A percentile compares a stretch with the other conserved stretches of the same genome.
These are phyloP conservation scores for Rhynchonycteris naso DNA, from an alignment of 2,797 vertebrate genomes.

Conservation along the genomic window DNA sequence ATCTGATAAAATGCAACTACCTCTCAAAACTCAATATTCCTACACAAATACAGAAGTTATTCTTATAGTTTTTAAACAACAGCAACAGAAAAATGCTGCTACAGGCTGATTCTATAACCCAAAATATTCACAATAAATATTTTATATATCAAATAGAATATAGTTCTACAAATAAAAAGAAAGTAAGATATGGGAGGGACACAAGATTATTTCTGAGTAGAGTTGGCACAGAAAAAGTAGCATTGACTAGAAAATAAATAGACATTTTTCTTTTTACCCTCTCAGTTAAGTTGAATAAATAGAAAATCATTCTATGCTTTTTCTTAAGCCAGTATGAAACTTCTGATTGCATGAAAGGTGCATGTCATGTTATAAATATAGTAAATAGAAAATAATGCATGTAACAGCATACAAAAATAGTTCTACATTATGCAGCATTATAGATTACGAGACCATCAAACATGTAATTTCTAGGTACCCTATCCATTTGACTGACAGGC, in stretches of 20 bases:
- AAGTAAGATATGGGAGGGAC: slow-evolving; percentile 14
- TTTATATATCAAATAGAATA: slow-evolving; percentile 22
- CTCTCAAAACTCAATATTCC: slow-evolving; percentile 28
- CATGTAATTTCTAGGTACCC: not conserved
- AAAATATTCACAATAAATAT: not conserved
- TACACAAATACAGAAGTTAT: not conserved
- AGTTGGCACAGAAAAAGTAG: not conserved
- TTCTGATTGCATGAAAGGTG: not conserved
- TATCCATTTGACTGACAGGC: not conserved
- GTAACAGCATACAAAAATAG: not conserved
- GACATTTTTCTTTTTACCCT: not conserved
- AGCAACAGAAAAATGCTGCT: not conserved
- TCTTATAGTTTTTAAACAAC: slow-evolving; percentile 16
- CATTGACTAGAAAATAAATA: slow-evolving; percentile 16
- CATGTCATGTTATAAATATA: not conserved
- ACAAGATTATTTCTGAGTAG: slow-evolving; percentile 37
- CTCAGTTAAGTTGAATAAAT: slow-evolving; percentile 21
- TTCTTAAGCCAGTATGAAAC: not conserved
- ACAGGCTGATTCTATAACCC: not conserved
- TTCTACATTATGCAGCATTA: not conserved
- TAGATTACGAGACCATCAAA: not conserved
- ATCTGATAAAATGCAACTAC: slow-evolving; percentile 31
- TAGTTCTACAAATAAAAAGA: not conserved
- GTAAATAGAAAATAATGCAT: slow-evolving; percentile 43
- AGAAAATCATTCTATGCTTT: slow-evolving; percentile 45